Base-by-base conservation (phyloP, 2,797 vertebrate species). In the Otolemur crassicaudatus region DNA sequence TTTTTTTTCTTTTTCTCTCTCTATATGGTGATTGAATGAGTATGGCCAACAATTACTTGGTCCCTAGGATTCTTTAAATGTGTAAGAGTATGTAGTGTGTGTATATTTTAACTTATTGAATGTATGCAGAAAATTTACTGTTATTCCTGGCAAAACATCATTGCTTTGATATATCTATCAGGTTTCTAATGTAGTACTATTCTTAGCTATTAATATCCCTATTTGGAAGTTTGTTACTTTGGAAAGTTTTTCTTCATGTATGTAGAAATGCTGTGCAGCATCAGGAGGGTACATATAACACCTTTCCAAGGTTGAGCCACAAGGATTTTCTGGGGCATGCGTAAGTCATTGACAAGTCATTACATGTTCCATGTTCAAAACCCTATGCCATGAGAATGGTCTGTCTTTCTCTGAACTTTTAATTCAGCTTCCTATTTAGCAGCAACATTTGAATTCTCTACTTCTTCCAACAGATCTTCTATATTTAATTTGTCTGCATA, bases 1-100 rank as follows among this genome's bases (percentile, higher is more conserved):
- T 92, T 92, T 58, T 92, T 92, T 75, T 91, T 94, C 27, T 85
- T 8, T 87, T 79, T 93, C 43, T 85, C 43, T 23, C 8, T 31
- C 19, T 37, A 69, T 53, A 37, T 6, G 3, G 2, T 86, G 34
- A 61, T 49, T 77, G 49, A 87, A 25, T 72, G 89, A 72, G 13
- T 77, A n/a, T 72, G 46, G 6, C 6, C 86, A 10, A 56, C 86
- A 10, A 61, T 77, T 80, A 85, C n/a, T 81, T 56, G 31, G 22
- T 80, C 76, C 1, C 27, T 76, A 16, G 37, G 3, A 85, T 89
- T 89, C 37, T 69, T 40, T 61, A 73, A 84, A 56, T 60, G 14
- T 19, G 9, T 72, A 2, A 19, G 13, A 27, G 3, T 29, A 12
- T 29, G 22, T 58, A 5, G 16, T 86, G 14, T 83, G 27, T 79